These are phyloP conservation scores for Agrochola circellaris DNA, from an alignment of 2,888 invertebrate genomes.

Conservation along the genomic window DNA sequence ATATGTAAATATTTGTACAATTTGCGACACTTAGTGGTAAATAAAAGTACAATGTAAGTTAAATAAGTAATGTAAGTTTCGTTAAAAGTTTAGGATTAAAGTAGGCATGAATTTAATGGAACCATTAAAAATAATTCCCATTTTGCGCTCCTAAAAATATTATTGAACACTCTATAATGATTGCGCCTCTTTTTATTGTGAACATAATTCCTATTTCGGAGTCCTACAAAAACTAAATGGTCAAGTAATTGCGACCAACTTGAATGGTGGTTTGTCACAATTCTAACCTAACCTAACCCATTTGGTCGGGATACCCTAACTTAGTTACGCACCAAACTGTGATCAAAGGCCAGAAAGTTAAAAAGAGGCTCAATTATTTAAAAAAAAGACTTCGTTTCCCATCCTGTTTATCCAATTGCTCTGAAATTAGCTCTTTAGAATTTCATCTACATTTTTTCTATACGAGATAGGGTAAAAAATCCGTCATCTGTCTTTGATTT, in stretches of 20 bases:
- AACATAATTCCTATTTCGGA: no score
- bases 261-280: no score
- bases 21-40: neutral
- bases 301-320: no score
- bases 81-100: neutral
- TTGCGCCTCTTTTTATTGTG: no score
- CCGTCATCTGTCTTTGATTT: conserved; percentile 2
- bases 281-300: no score
- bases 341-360: neutral
- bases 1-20: neutral
- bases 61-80: no score
- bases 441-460: neutral
- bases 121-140: no score
- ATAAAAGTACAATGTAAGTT: neutral
- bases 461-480: neutral
- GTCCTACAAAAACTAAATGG: no score
- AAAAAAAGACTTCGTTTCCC: neutral
- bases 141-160: neutral
- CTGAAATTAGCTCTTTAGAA: neutral
- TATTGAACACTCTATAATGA: neutral
- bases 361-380: no score
- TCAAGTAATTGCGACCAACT: no score
- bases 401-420: neutral
- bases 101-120: neutral
- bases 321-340: no score